Conservation (phyloP, 2,888 invertebrate species). For the Spisula solida region DNA sequence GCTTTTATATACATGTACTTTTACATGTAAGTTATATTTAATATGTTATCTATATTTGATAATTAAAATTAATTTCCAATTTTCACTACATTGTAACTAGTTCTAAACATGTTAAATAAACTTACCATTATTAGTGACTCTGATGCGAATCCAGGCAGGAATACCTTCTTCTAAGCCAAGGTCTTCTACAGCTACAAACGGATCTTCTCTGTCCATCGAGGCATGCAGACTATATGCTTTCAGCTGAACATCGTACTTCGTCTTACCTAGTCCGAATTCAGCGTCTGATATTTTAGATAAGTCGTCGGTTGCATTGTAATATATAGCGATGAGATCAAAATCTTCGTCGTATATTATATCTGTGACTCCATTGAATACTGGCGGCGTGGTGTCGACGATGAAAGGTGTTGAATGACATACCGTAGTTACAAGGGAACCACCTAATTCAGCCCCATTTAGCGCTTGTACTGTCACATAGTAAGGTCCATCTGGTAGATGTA, state of each 20-base stretch:
- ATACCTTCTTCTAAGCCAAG: slow-evolving; percentile 75
- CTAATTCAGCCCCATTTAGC: slow-evolving; percentile 74
- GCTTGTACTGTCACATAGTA: slow-evolving; percentile 81
- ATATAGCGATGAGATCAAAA: slow-evolving; percentile 77
- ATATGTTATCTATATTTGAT: no score
- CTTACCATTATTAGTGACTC: slow-evolving; percentile 78
- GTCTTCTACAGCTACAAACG: slow-evolving; percentile 75
- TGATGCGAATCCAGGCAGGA: slow-evolving; percentile 79
- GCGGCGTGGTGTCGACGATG: slow-evolving; percentile 77
- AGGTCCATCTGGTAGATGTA: slow-evolving; percentile 75
- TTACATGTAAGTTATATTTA: no score
- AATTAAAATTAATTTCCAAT: no score
- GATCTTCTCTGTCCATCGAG: slow-evolving; percentile 66
- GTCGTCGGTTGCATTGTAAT: slow-evolving; percentile 73
- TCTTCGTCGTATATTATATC: slow-evolving; percentile 79
- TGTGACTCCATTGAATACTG: slow-evolving; percentile 71
- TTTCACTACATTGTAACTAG: no score
- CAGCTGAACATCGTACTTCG: slow-evolving; percentile 76
- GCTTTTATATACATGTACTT: no score
- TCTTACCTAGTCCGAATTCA: slow-evolving; percentile 78
- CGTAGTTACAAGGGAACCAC: slow-evolving; percentile 78
- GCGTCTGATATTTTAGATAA: slow-evolving; percentile 73
- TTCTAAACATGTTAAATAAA: no score
- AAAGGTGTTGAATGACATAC: slow-evolving; percentile 79
- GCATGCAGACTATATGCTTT: slow-evolving; percentile 72